These are phyloP conservation scores for Drosophila rhopaloa DNA, from an alignment of 1,140 invertebrate species.

Conservation along the genomic window DNA sequence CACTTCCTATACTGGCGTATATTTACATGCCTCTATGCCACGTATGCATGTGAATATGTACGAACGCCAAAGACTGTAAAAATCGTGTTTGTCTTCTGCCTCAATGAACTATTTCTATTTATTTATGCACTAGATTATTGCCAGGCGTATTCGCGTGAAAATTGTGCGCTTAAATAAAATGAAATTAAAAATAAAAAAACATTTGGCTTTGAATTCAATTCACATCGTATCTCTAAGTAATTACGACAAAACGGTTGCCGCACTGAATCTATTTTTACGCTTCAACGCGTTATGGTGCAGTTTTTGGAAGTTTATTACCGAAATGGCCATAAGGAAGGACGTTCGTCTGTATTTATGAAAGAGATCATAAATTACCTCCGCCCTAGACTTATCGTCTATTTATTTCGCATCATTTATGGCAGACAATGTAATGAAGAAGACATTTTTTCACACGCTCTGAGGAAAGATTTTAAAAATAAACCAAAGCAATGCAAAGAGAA, in stretches of 20 bases:
- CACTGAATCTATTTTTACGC: constrained; percentile 14
- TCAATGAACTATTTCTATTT: constrained; percentile 69
- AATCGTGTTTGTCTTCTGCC: constrained; percentile 50
- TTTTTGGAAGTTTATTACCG: constrained; percentile 16
- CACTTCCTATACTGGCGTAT: constrained; percentile 33
- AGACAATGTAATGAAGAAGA: constrained; percentile 31
- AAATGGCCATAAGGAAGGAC: constrained; percentile 1
- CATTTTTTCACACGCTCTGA: constrained; percentile 37
- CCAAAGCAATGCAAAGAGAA: constrained; percentile 49
- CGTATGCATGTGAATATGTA: background rate
- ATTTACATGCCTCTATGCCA: constrained; percentile 19
- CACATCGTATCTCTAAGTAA: constrained; percentile 34
- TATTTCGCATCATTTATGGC: background rate
- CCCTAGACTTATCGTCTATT: constrained; percentile 16
- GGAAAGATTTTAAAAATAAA: constrained; percentile 63
- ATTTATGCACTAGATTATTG: constrained; percentile 56
- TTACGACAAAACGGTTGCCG: constrained; percentile 22
- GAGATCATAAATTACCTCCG: constrained; percentile 7
- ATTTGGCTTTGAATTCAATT: constrained; percentile 20
- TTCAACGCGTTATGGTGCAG: constrained; percentile 11
- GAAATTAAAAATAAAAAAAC: constrained; percentile 30
- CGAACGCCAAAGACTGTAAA: constrained; percentile 28
- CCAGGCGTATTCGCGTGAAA: constrained; percentile 37
- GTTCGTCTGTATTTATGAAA: background rate
- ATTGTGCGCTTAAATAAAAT: constrained; percentile 38